These are phyloP conservation scores for Pseudobourletiella spinata DNA, from an alignment of 1,140 invertebrate genomes.

Conservation along the genomic window DNA sequence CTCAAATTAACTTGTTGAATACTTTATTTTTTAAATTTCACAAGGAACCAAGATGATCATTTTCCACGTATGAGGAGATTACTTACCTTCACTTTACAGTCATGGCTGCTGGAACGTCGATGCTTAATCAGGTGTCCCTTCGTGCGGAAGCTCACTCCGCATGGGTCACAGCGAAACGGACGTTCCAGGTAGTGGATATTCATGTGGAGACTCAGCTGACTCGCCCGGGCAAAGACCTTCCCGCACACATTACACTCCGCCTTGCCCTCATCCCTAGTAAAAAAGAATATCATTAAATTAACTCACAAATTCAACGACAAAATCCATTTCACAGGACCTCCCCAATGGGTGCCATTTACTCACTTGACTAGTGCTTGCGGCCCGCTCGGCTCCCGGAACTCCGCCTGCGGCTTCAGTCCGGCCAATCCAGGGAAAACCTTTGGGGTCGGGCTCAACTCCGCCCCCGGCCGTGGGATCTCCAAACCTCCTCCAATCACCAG, in stretches of 20 bases:
- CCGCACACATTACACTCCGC: slow-evolving; percentile 79
- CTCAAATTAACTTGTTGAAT: not conserved
- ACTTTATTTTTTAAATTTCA: not conserved
- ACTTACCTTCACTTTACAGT: slow-evolving; percentile 63
- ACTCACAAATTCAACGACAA: not conserved
- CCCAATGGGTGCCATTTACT: too few relatives aligned
- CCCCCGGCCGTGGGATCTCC: too few relatives aligned
- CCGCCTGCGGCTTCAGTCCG: slow-evolving; percentile 31
- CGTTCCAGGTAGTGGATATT: slow-evolving; percentile 94
- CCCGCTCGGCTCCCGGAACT: slow-evolving; percentile 35
- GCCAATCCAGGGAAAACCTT: not conserved
- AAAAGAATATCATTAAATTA: slow-evolving; percentile 21
- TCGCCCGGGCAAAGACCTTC: slow-evolving; percentile 81
- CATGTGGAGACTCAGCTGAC: slow-evolving; percentile 80
- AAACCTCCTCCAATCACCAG: too few relatives aligned
- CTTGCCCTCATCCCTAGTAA: slow-evolving; percentile 59
- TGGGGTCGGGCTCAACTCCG: not conserved
- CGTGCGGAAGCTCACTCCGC: slow-evolving; percentile 62
- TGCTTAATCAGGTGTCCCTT: slow-evolving; percentile 89
- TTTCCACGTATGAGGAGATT: too few relatives aligned
- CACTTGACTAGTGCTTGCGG: slow-evolving; percentile 33
- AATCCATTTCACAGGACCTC: not conserved
- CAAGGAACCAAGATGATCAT: too few relatives aligned
- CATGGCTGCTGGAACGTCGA: slow-evolving; percentile 76
- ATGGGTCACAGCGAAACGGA: slow-evolving; percentile 81